Conservation (phyloP, 2,797 vertebrate species). For the Botia kubotai region DNA sequence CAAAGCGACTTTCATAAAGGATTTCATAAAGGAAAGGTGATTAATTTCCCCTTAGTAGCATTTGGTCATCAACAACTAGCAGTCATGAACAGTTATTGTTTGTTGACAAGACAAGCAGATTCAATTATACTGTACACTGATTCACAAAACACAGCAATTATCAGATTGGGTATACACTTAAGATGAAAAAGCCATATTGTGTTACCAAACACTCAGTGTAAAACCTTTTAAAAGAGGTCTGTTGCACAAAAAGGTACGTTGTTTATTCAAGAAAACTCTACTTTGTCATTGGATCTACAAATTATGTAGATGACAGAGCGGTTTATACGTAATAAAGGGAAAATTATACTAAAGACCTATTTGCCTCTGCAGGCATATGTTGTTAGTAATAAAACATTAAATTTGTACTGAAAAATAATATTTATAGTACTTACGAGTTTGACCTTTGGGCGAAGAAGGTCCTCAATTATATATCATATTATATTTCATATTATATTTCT, state of each 20-base stretch:
- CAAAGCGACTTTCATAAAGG: too few species aligned
- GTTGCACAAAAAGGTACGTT: neutral
- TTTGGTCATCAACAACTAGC: neutral
- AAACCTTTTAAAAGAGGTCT: too few species aligned
- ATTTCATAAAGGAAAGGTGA: too few species aligned
- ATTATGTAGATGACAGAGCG: neutral
- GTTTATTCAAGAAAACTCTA: neutral
- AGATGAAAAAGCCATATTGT: neutral
- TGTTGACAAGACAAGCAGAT: neutral
- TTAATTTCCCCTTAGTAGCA: neutral
- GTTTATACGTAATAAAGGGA: neutral
- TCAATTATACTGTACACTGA: neutral
- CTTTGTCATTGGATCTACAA: neutral
- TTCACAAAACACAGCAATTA: conserved; percentile 3
- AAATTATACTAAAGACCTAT: neutral
- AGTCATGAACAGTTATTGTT: neutral
- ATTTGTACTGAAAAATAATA: too few species aligned
- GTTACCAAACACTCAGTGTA: too few species aligned
- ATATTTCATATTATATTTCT: too few species aligned
- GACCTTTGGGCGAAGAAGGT: too few species aligned
- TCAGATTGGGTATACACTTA: neutral
- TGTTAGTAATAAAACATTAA: too few species aligned
- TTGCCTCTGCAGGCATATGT: too few species aligned
- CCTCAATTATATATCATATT: too few species aligned
- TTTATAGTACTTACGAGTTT: too few species aligned